Conservation (phyloP, 2,888 invertebrate species). For the Habrosyne pyritoides region DNA sequence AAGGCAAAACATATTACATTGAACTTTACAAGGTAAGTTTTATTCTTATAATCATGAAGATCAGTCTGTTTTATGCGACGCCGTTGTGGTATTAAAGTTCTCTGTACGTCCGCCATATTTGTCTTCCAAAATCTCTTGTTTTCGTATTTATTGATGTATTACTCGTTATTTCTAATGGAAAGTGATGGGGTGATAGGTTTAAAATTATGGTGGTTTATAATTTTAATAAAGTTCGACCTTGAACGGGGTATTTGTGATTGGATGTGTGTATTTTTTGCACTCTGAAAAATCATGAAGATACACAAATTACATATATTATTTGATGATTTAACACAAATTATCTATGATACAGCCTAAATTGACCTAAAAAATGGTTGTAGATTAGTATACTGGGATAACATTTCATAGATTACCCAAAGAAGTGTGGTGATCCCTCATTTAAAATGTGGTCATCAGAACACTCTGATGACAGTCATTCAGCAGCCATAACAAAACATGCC, state of each 20-base stretch:
- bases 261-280: neutral
- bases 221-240: constrained; percentile 9
- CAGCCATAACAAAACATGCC: constrained; percentile 52
- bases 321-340: neutral
- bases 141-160: constrained; percentile 58
- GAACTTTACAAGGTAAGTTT: constrained; percentile 79
- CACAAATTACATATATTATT: neutral
- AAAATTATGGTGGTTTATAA: constrained; percentile 21
- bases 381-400: neutral
- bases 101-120: constrained; percentile 80
- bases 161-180: constrained; percentile 25
- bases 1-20: constrained; percentile 78
- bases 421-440: neutral
- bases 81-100: constrained; percentile 73
- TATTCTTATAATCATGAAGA: constrained; percentile 47
- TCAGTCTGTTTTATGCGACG: constrained; percentile 57
- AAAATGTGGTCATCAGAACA: constrained; percentile 23
- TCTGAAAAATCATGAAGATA: constrained; percentile 3
- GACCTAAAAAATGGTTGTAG: neutral
- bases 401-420: neutral
- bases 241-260: neutral
- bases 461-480: constrained; percentile 29
- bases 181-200: constrained; percentile 12
- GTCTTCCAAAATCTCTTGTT: constrained; percentile 74
- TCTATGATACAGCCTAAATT: neutral